Evolutionary conservation across 2,888 invertebrate genomes (phyloP), one percentile per base, ranked within the genome.

Genomic region (Drosophila ustulata): DNA sequence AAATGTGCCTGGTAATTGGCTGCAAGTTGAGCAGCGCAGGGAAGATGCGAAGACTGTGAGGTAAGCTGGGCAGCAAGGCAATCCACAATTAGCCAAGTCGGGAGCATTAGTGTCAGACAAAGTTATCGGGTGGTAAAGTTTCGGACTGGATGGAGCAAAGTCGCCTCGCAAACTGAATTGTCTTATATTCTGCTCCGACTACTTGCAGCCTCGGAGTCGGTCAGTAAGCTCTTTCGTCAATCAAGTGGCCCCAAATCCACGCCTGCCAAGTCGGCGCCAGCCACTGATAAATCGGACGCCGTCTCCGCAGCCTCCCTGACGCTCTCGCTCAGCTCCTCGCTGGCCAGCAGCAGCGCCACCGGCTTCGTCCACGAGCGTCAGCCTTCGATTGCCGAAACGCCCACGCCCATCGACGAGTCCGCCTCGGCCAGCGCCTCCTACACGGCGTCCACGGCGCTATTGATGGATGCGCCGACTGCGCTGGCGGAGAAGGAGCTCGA

Each of bases 221-320:
- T 92, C 88, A 92, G 91, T 75, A 92, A 92, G 89, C 90, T 92
- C 62, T 92, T 92, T 88, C 92, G 92, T 71, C 89, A 91, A 69
- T 89, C 91, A 68, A 75, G 88, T 62, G 87, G 81, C 50, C 63
- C 80, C 63, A 84, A 82, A 59, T 80, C 84, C 69, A 80, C 87
- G 56, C 75, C 85, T 47, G 69, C 74, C 26, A 85, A 82, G 78
- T 66, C 73, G 51, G 41, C 75, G 45, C 52, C 66, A 51, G 53
- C 69, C 57, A 63, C 78, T 39, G 81, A 84, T 66, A 90, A 88
- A 71, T 77, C 82, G 70, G 89, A 89, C 69, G 82, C 83, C 66
- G 70, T 78, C 56, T 78, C 89, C 55, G 78, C 82, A 58, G 82
- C 88, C 59, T 88, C 89, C 30, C 78, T 74, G 45, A 90, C 91